Percentiles rank a stretch among this genome's conserved stretches.
These are phyloP conservation scores for Isurus oxyrinchus DNA, from an alignment of 2,113 vertebrate species.

Conservation along the genomic window DNA sequence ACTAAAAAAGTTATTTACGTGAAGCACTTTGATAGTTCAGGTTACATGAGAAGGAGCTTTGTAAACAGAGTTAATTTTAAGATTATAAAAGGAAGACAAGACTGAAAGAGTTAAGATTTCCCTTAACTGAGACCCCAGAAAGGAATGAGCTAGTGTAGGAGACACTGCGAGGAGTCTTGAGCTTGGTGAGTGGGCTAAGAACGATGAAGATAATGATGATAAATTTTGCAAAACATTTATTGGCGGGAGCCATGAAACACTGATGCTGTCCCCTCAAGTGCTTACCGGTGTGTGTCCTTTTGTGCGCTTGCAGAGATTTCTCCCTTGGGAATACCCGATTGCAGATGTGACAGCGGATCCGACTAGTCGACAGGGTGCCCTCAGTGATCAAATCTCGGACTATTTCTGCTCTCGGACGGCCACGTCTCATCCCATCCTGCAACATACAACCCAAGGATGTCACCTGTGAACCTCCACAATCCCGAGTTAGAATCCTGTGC, in stretches of 20 bases:
- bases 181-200: neutral
- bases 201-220: neutral
- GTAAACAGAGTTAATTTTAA: neutral
- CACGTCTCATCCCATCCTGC: slow-evolving; percentile 33
- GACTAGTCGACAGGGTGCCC: slow-evolving; percentile 35
- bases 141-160: neutral
- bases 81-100: neutral
- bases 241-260: neutral
- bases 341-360: slow-evolving; percentile 38
- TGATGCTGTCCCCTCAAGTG: neutral
- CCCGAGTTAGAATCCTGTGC: neutral
- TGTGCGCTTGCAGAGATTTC: slow-evolving; percentile 37
- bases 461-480: too few relatives aligned
- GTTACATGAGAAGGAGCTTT: neutral
- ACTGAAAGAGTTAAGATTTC: neutral
- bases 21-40: neutral
- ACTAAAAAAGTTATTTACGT: neutral
- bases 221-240: neutral
- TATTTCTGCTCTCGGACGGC: slow-evolving; percentile 26
- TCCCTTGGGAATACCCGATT: slow-evolving; percentile 38
- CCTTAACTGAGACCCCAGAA: neutral
- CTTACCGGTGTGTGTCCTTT: slow-evolving; percentile 38
- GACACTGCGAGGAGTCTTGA: neutral
- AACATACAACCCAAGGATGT: neutral
- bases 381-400: slow-evolving; percentile 37